Evolutionary conservation across 2,888 invertebrate species (phyloP).

Genomic region (Hydropsyche betteni): DNA sequence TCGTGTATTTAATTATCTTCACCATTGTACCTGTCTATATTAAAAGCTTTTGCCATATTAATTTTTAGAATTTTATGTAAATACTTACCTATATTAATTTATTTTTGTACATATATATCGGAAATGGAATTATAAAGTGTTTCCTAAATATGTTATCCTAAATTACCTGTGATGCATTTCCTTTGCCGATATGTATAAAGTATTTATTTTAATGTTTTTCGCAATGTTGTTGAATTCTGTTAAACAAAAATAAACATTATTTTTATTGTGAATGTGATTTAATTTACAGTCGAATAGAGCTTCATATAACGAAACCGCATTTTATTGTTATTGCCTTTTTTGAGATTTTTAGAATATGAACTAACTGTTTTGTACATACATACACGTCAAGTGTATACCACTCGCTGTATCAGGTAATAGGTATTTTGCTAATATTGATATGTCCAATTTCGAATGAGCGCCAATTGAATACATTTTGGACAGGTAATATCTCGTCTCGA

Average conservation of each 20-base stretch:
- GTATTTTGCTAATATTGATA: not conserved
- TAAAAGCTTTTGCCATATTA: conserved; percentile 20
- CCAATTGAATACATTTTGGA: conserved; percentile 44
- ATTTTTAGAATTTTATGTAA: conserved; percentile 24
- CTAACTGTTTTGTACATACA: conserved; percentile 14
- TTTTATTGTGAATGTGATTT: conserved; percentile 20
- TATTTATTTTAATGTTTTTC: conserved; percentile 2
- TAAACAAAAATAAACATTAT: not conserved
- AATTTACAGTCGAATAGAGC: conserved; percentile 34
- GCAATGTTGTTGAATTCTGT: not conserved
- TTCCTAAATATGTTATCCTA: too few species aligned
- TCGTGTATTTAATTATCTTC: not conserved
- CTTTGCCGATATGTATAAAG: not conserved
- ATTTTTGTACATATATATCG: conserved; percentile 30
- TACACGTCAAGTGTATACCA: too few species aligned
- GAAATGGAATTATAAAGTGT: not conserved
- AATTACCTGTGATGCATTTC: too few species aligned
- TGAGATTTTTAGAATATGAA: conserved; percentile 14
- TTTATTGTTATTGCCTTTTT: conserved; percentile 8
- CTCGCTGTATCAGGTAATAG: not conserved
- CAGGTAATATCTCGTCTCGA: conserved; percentile 50
- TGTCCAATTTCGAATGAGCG: not conserved
- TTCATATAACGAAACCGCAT: conserved; percentile 21
- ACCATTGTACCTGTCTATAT: conserved; percentile 25
- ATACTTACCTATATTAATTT: conserved; percentile 20